Percentiles rank a stretch among this genome's conserved stretches.
Conservation (phyloP, 2,113 vertebrate genomes). For the Carollia perspicillata region DNA sequence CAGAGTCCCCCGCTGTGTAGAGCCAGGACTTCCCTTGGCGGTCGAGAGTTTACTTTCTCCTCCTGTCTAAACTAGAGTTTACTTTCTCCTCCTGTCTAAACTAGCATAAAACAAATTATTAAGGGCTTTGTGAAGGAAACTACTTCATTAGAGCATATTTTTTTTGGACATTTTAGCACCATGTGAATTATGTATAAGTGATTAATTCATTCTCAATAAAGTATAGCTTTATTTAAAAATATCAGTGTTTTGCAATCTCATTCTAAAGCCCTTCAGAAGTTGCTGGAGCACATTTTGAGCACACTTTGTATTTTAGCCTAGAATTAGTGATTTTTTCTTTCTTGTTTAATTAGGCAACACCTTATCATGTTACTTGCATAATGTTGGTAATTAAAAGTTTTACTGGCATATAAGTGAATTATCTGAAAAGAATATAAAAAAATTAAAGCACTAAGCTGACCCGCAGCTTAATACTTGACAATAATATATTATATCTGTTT, state of each 20-base stretch:
- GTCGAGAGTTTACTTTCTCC: neutral
- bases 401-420: neutral
- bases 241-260: neutral
- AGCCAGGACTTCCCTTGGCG: neutral
- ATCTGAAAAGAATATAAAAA: slow-evolving; percentile 10
- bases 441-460: neutral
- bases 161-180: neutral
- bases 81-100: neutral
- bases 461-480: neutral
- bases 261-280: neutral
- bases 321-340: neutral
- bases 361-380: neutral
- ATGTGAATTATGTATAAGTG: neutral
- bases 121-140: neutral
- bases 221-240: neutral
- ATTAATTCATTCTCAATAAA: slow-evolving; percentile 25
- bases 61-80: neutral
- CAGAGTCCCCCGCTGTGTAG: neutral
- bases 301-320: neutral
- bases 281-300: neutral
- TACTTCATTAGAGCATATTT: neutral
- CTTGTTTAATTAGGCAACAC: neutral
- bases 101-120: slow-evolving; percentile 6
- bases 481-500: neutral
- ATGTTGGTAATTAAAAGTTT: neutral